Base-by-base conservation (phyloP, 2,797 vertebrate genomes). In the Falco cherrug region DNA sequence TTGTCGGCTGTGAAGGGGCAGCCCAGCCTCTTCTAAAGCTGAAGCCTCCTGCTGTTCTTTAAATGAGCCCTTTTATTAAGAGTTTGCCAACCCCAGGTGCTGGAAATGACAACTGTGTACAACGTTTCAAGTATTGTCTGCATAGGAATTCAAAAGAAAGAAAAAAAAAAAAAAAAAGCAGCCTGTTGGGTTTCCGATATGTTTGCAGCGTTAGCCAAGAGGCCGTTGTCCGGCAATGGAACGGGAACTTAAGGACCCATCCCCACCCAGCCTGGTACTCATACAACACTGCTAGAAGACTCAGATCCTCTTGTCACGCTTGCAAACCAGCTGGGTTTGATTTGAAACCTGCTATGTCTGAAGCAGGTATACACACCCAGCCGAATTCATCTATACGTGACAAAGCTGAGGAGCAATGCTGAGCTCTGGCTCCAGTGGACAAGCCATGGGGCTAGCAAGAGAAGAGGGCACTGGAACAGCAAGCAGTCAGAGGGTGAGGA, bases 71-170 rank as follows among this genome's bases (percentile, higher is more conserved):
- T 79, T 93, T 93, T 48, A 64, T 54, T 54, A 93, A 68, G 70
- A 73, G 63, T 95, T 87, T 95, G 95, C 86, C 89, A 96, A 92
- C 95, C 87, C 87, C 76, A 50, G 85, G 93, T 5, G 90, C 92
- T 93, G 88, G 89, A 92, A 95, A 85, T 87, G 94, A 95, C 95
- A 89, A 95, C 96, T 94, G 95, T 95, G 94, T 88, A 90, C 93
- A 96, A 92, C 94, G 94, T 95, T 97, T 97, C 97, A 97, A 97
- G 96, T 97, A 97, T 87, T 95, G 92, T 90, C 95, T 97, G 97
- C 95, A 96, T 81, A 96, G 93, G 85, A 95, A 92, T 88, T 78
- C 50, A 64, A 89, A 74, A 56, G 5, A 22, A 1, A 3, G 2
- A 9, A 16, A 18, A 8, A 22, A 19, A 39, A 15, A 41, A 6